Percentiles rank a stretch among this genome's conserved stretches.
Conservation (phyloP, 2,888 invertebrate genomes). For the Tanytarsus gracilentus region DNA sequence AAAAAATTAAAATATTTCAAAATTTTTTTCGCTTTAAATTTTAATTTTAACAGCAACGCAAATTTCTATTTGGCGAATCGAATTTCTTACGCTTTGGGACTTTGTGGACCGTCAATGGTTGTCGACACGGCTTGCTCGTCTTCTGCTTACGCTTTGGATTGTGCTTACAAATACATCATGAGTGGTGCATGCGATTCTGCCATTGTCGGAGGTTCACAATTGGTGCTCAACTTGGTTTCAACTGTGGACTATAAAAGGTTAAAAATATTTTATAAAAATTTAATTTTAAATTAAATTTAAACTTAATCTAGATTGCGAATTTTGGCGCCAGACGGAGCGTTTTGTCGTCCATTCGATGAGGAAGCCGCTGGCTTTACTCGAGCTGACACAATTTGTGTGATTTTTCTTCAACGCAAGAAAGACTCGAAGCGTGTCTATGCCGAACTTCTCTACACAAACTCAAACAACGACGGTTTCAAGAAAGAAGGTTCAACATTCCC, state of each 20-base stretch:
- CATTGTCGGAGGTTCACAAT: conserved; percentile 70
- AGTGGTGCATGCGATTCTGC: conserved; percentile 71
- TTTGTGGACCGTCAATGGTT: conserved; percentile 82
- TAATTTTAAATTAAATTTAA: too few relatives aligned
- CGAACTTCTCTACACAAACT: conserved; percentile 52
- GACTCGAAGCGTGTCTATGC: conserved; percentile 53
- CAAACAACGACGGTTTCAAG: conserved; percentile 48
- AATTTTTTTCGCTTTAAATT: too few relatives aligned
- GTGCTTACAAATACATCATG: conserved; percentile 60
- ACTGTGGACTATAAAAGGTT: conserved; percentile 77
- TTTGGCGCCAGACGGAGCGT: conserved; percentile 34
- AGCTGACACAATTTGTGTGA: conserved; percentile 43
- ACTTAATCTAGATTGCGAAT: conserved; percentile 21
- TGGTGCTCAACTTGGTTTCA: conserved; percentile 74
- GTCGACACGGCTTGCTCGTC: conserved; percentile 93
- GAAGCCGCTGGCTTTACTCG: conserved; percentile 53
- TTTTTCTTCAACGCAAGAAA: conserved; percentile 48
- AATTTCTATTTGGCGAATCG: conserved; percentile 60
- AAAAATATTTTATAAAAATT: too few relatives aligned
- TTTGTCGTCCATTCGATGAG: conserved; percentile 28
- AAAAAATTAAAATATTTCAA: too few relatives aligned
- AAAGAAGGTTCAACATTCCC: conserved; percentile 35
- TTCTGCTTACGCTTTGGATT: conserved; percentile 76
- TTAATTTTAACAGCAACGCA: conserved; percentile 8
- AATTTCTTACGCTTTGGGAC: conserved; percentile 77